Conservation (phyloP, 53 echinoderm and acorn worm species). For the Temnopleurus reevesii region DNA sequence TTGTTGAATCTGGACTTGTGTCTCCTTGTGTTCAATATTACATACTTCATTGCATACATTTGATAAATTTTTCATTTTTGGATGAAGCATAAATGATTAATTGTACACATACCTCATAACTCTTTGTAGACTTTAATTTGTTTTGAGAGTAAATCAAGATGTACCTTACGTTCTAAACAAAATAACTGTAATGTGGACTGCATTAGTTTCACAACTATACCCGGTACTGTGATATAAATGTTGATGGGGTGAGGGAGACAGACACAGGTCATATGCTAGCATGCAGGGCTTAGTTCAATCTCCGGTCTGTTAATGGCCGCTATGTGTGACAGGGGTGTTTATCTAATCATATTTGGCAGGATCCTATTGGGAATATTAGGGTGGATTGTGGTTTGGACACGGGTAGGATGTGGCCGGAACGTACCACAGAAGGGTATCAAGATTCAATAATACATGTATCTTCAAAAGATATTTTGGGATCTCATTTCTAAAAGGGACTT, state of each 20-base stretch:
- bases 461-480: not conserved
- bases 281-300: constrained; percentile 3
- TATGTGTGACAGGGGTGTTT: not conserved
- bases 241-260: not conserved
- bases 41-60: too few species aligned
- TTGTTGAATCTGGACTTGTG: too few species aligned
- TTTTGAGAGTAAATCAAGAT: constrained; percentile 17
- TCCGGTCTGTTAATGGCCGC: constrained; percentile 22
- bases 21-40: too few species aligned
- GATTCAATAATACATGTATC: not conserved
- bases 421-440: not conserved
- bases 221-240: not conserved
- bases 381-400: not conserved
- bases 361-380: not conserved
- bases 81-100: too few species aligned
- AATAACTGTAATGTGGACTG: not conserved
- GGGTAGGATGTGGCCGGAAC: not conserved
- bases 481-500: not conserved
- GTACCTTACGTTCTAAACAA: not conserved
- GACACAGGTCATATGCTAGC: constrained; percentile 6
- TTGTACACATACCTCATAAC: not conserved
- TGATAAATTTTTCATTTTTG: too few species aligned
- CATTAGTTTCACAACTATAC: not conserved
- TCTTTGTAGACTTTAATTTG: not conserved
- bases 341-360: constrained; percentile 9